These are phyloP conservation scores for Cephalopachus bancanus DNA, from an alignment of 2,797 vertebrate species.

Conservation along the genomic window DNA sequence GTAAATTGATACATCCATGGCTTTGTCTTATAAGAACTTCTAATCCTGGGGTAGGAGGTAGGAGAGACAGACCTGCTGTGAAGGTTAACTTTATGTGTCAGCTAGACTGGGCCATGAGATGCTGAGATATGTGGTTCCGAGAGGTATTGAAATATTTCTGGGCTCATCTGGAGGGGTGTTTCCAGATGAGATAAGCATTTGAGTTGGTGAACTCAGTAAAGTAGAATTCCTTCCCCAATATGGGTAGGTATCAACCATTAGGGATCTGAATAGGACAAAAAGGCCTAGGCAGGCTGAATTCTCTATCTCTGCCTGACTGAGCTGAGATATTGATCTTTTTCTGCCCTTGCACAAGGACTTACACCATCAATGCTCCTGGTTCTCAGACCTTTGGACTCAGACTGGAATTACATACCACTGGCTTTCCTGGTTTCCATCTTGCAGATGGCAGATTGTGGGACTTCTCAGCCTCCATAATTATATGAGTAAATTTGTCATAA, in stretches of 20 bases:
- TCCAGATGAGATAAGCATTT: too few species aligned
- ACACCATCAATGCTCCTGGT: too few species aligned
- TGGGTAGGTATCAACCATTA: accelerated
- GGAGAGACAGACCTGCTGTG: not conserved
- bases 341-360: not conserved
- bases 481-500: not conserved
- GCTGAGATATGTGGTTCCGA: not conserved
- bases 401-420: not conserved
- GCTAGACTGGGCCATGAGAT: not conserved
- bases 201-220: not conserved
- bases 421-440: not conserved
- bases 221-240: not conserved
- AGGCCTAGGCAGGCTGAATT: too few species aligned
- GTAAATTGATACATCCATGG: not conserved
- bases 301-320: not conserved
- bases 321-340: not conserved
- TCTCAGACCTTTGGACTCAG: not conserved
- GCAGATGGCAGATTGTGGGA: too few species aligned
- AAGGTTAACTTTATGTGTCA: not conserved
- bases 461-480: not conserved
- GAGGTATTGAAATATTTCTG: too few species aligned
- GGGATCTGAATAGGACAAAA: not conserved
- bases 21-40: not conserved
- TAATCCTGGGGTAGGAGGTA: not conserved
- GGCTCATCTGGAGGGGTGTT: not conserved